Conservation (phyloP, 2,888 invertebrate species). For the Pachydiplax longipennis region DNA sequence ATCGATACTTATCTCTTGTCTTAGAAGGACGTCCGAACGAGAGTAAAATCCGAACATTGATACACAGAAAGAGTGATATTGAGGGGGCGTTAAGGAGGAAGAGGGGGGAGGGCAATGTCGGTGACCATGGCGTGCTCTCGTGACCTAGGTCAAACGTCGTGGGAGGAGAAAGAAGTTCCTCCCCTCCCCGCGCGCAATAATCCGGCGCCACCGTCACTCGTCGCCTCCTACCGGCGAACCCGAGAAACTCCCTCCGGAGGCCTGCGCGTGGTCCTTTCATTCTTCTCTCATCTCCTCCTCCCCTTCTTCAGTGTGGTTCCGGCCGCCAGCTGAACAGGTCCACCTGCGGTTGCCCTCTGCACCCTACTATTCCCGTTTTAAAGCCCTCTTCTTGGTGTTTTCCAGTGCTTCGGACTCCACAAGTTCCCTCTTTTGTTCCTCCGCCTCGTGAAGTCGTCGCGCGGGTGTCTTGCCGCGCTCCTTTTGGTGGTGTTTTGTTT, state of each 20-base stretch:
- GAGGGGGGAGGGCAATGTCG: not conserved
- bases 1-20: too few relatives aligned
- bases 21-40: too few relatives aligned
- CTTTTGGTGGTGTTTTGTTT: too few relatives aligned
- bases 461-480: too few relatives aligned
- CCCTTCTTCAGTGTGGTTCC: conserved; percentile 40
- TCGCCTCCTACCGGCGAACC: not conserved
- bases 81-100: not conserved
- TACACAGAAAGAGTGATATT: not conserved
- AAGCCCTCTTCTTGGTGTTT: not conserved
- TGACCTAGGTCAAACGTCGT: not conserved
- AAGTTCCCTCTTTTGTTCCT: too few relatives aligned
- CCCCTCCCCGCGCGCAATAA: not conserved
- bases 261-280: not conserved
- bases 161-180: not conserved
- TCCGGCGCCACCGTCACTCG: not conserved
- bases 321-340: not conserved
- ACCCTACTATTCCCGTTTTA: not conserved
- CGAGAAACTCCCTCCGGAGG: not conserved
- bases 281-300: not conserved
- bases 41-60: not conserved
- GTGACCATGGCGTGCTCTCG: not conserved
- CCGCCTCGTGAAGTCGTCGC: too few relatives aligned
- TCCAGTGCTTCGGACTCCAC: too few relatives aligned
- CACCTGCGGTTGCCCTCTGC: not conserved